Evolutionary conservation across 2,113 vertebrate genomes (phyloP), one percentile per base, ranked within the genome.

Genomic region (Campylorhamphus procurvoides): DNA sequence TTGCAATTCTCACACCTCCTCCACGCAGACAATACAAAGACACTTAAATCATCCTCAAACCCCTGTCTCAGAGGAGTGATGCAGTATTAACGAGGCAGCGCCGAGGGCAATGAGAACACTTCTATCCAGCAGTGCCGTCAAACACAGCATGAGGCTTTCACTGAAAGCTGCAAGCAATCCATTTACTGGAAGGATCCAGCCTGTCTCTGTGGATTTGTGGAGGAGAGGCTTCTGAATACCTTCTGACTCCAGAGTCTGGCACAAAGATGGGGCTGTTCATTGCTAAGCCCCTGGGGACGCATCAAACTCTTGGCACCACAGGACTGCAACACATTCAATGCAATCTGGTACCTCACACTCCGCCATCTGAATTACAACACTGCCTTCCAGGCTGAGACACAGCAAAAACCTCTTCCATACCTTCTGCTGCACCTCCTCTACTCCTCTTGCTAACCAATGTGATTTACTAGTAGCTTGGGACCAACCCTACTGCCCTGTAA

Each of bases 281-380:
- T 8, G 1, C 75, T n/a, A 19, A 72, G 60, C 35, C 88, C 46
- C 76, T 53, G 19, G 50, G 64, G 68, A 63, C 3, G 2, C 79
- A 72, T 92, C 86, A 58, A 83, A 90, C 82, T 72, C 79, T 37
- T 64, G 85, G 77, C 87, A 77, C 31, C 40, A 23, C n/a, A 59
- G 59, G 78, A 72, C 5, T 85, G 56, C 64, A 84, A 74, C 44
- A 60, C 56, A 56, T 81, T 88, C 66, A 94, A 85, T 90, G 75
- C 91, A 77, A 78, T 71, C 79, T 80, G 76, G 22, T 59, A 46
- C 29, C 25, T 40, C 74, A 40, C 1, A 2, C 35, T 52, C 75
- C 3, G 4, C 85, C 55, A 59, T 60, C 83, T 86, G 86, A 95
- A 71, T 78, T 78, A 84, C 44, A 81, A 6, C 14, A 3, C 20